Percentiles rank a stretch among this genome's conserved stretches.
phyloP scores from a whole-genome alignment of 2,888 invertebrate species.

The Macrophya annulata region DNA sequence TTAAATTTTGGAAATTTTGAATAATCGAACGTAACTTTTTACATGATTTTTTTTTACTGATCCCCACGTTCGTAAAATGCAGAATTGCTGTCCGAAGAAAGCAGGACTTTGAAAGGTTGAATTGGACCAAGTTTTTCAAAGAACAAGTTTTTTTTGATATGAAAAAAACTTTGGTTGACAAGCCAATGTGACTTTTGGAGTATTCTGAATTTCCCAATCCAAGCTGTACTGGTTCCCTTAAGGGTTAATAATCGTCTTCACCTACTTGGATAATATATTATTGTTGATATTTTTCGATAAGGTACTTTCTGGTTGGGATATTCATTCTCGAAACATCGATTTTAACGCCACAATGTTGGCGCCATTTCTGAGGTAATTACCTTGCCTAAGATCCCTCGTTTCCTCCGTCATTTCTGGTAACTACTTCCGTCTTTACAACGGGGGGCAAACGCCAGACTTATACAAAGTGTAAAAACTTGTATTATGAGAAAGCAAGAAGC shows the following conservation, averaged over 20 bases:
- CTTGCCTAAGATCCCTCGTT: conserved; percentile 29
- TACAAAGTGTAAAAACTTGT: conserved; percentile 32
- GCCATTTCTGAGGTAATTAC: conserved; percentile 35
- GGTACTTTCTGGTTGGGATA: not conserved
- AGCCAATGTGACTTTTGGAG: too few species aligned
- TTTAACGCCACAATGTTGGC: conserved; percentile 17
- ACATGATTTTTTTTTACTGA: too few species aligned
- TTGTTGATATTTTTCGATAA: not conserved
- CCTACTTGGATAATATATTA: not conserved
- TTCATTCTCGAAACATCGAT: not conserved
- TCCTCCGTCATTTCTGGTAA: conserved; percentile 31
- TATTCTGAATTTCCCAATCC: too few species aligned
- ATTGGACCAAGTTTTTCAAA: too few species aligned
- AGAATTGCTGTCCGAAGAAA: too few species aligned
- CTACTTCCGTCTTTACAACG: conserved; percentile 32
- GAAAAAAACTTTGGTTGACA: too few species aligned
- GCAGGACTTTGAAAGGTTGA: too few species aligned
- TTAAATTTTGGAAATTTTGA: too few species aligned
- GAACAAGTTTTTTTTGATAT: too few species aligned
- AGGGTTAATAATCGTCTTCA: not conserved
- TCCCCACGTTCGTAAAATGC: too few species aligned
- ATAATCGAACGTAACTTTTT: too few species aligned
- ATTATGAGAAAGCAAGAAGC: not conserved
- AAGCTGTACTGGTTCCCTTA: too few species aligned
- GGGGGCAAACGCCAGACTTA: conserved; percentile 22